A percentile compares a stretch with the other conserved stretches of the same genome.
Conservation (phyloP, 2,797 vertebrate species). For the Lacerta agilis region DNA sequence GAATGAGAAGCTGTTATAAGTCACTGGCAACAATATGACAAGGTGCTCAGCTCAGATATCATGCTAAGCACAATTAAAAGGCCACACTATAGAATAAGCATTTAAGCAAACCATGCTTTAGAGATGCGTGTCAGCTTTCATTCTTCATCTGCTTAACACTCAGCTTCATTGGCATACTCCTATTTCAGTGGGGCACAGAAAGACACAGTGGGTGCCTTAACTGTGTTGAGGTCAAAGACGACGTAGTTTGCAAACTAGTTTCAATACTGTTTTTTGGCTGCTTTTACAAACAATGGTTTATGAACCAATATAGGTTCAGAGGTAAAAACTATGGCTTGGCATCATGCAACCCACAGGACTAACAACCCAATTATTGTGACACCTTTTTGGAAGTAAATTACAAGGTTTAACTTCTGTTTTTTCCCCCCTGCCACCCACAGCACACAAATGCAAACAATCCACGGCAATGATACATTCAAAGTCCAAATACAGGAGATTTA, state of each 20-base stretch:
- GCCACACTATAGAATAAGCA: no score
- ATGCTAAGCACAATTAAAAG: neutral
- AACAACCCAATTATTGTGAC: neutral
- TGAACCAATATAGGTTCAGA: neutral
- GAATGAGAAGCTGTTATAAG: neutral
- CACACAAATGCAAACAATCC: neutral
- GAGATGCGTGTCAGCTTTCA: neutral
- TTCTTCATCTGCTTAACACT: neutral
- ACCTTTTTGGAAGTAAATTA: neutral
- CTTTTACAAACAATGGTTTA: no score
- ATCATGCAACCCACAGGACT: no score
- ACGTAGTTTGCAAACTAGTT: neutral
- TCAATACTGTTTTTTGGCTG: neutral
- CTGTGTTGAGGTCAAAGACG: neutral
- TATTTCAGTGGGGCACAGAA: neutral
- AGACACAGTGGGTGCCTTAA: neutral
- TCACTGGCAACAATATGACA: neutral
- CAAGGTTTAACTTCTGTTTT: neutral
- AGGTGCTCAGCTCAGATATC: neutral
- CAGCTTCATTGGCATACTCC: neutral
- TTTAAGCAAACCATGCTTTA: neutral
- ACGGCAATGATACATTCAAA: neutral
- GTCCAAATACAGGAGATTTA: neutral
- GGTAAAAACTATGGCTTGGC: neutral
- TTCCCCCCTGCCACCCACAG: no score